Base-by-base conservation (phyloP, 1,140 invertebrate species). In the Drosophila sechellia region DNA sequence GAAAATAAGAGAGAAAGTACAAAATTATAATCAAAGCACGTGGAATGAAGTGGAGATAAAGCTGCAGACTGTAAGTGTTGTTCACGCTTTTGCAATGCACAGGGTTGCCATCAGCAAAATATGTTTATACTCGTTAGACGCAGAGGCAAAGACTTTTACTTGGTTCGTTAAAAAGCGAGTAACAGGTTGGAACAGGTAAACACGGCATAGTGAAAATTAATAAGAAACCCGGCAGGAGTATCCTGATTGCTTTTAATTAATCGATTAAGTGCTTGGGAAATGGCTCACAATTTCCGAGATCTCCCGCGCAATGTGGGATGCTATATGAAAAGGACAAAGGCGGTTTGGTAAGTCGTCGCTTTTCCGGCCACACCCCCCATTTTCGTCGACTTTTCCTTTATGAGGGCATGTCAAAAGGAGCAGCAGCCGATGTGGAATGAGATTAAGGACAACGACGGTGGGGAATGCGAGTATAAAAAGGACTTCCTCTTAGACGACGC, bases 401-500 rank as follows among this genome's bases (percentile, higher is more conserved):
- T 70, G 64, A 56, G 66, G n/a, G 37, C 60, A 59, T 65, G 59
- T 40, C 54, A 76, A 73, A 72, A 63, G 59, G 25, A 48, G 25
- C 48, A 53, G 69, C 48, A 72, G 70, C 53, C 59, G 64, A 74
- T 53, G 59, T 76, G 77, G 60, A 69, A 53, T 49, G 37, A 65
- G 42, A 75, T 52, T 52, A 35, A 70, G 57, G 56, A 25, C 49
- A 20, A 53, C 50, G 65, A 48, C 70, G 40, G 77, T 57, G 55
- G 58, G 74, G 61, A 71, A 83, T 87, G 83, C 49, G 49, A 52
- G 49, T 87, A 87, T 68, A 66, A 86, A 89, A 87, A 89, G 65
- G 83, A 87, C 83, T 87, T 87, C 83, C 83, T 87, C 79, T 89
- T 81, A 86, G 83, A 83, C 76, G 79, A 87, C 84, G 83, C 83